phyloP scores from a whole-genome alignment of 2,797 vertebrate genomes.

The Squalus acanthias region DNA sequence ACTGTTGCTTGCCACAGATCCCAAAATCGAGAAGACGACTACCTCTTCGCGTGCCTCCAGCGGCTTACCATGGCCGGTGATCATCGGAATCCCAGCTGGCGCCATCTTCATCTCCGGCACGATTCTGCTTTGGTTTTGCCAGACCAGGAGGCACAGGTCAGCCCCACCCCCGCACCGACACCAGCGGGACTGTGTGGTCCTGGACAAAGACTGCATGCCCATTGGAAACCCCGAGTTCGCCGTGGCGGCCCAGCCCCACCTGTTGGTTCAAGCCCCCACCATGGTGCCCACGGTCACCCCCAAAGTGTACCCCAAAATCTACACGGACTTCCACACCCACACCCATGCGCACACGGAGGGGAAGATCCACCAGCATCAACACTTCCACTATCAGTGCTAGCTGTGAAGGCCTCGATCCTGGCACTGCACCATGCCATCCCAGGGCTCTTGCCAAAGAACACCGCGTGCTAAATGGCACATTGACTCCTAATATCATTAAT shows the following conservation, averaged over 20 bases:
- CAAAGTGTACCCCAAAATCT: slow-evolving; percentile 52
- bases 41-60: slow-evolving; percentile 51
- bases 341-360: slow-evolving; percentile 52
- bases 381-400: slow-evolving; percentile 57
- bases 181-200: slow-evolving; percentile 45
- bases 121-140: slow-evolving; percentile 56
- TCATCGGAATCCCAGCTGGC: slow-evolving; percentile 54
- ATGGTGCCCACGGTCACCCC: slow-evolving; percentile 38
- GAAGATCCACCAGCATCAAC: slow-evolving; percentile 53
- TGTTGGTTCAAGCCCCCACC: slow-evolving; percentile 31
- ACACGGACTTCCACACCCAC: slow-evolving; percentile 54
- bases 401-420: not conserved
- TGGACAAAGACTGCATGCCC: slow-evolving; percentile 47
- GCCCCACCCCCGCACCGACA: slow-evolving; percentile 18
- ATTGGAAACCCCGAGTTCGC: not conserved
- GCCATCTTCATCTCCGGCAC: slow-evolving; percentile 56
- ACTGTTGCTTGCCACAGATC: slow-evolving; percentile 43
- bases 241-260: slow-evolving; percentile 13
- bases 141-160: slow-evolving; percentile 46
- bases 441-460: not conserved
- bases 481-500: not conserved
- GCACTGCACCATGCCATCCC: not conserved
- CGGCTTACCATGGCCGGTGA: slow-evolving; percentile 56
- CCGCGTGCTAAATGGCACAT: not conserved
- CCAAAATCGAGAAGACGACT: slow-evolving; percentile 46